A percentile compares a stretch with the other conserved stretches of the same genome.
Conservation (phyloP, 2,888 invertebrate species). For the Marronus borbonicus region DNA sequence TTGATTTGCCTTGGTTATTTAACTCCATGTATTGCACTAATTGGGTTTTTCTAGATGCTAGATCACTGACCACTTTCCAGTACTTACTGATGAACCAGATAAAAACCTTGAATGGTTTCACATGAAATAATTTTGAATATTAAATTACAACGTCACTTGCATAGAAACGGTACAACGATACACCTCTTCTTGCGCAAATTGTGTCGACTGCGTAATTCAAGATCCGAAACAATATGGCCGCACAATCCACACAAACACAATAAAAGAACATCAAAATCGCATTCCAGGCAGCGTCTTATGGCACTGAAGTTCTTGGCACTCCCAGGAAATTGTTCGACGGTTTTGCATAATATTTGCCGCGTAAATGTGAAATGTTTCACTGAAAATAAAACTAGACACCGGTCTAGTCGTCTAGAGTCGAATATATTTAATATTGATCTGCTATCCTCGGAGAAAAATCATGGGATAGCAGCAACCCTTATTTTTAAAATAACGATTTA, state of each 20-base stretch:
- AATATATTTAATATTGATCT: too few relatives aligned
- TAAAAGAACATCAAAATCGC: neutral
- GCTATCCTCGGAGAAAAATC: too few relatives aligned
- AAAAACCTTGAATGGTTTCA: neutral
- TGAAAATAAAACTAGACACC: too few relatives aligned
- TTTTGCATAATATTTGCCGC: neutral
- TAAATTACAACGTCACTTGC: neutral
- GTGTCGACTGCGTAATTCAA: neutral
- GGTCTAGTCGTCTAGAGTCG: too few relatives aligned
- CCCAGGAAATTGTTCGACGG: neutral
- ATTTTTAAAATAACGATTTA: too few relatives aligned
- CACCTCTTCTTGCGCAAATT: neutral
- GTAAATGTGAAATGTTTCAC: too few relatives aligned
- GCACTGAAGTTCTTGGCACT: neutral
- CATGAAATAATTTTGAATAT: neutral
- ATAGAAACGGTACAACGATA: neutral
- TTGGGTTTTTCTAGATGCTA: neutral
- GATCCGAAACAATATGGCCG: neutral
- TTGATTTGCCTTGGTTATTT: neutral
- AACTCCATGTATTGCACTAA: neutral
- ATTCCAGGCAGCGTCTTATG: neutral
- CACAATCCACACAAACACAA: neutral
- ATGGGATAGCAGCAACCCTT: too few relatives aligned
- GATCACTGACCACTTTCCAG: neutral
- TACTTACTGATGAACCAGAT: neutral